A percentile compares a stretch with the other conserved stretches of the same genome.
Evolutionary conservation across 2,888 invertebrate genomes (phyloP).

Genomic region (Agonum fuliginosum): DNA sequence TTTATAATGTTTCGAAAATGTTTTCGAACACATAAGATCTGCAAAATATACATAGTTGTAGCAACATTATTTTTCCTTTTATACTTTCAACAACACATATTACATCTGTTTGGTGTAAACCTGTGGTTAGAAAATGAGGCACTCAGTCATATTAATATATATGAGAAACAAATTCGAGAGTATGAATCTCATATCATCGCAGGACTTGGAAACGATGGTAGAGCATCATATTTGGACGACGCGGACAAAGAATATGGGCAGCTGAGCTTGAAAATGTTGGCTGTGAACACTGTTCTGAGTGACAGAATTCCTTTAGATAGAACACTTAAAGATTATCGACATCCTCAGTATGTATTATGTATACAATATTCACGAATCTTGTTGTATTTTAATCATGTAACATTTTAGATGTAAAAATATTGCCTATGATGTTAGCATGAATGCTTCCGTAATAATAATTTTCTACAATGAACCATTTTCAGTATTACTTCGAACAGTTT

Average conservation of each 20-base stretch:
- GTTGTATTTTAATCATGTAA: conserved; percentile 38
- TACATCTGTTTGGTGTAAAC: conserved; percentile 35
- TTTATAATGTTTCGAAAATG: conserved; percentile 58
- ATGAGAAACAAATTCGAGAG: conserved; percentile 59
- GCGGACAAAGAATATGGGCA: conserved; percentile 81
- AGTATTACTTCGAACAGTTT: conserved; percentile 86
- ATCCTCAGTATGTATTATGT: conserved; percentile 70
- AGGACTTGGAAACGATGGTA: conserved; percentile 84
- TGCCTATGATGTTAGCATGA: conserved; percentile 79
- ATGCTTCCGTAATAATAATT: conserved; percentile 82
- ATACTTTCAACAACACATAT: conserved; percentile 44
- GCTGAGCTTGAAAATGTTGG: conserved; percentile 85
- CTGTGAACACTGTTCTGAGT: conserved; percentile 91
- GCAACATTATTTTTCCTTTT: conserved; percentile 21
- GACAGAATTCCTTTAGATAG: conserved; percentile 91
- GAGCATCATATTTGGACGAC: conserved; percentile 80
- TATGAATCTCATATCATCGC: conserved; percentile 80
- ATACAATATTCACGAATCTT: neutral
- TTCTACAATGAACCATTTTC: conserved; percentile 87
- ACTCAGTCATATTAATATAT: conserved; percentile 19
- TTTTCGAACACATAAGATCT: conserved; percentile 49
- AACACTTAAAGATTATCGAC: conserved; percentile 80
- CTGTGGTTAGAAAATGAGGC: conserved; percentile 36
- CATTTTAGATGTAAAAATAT: conserved; percentile 76
- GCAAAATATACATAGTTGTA: conserved; percentile 38